Conservation (phyloP, 2,888 invertebrate species). For the Glyphotaelius pellucidus region DNA sequence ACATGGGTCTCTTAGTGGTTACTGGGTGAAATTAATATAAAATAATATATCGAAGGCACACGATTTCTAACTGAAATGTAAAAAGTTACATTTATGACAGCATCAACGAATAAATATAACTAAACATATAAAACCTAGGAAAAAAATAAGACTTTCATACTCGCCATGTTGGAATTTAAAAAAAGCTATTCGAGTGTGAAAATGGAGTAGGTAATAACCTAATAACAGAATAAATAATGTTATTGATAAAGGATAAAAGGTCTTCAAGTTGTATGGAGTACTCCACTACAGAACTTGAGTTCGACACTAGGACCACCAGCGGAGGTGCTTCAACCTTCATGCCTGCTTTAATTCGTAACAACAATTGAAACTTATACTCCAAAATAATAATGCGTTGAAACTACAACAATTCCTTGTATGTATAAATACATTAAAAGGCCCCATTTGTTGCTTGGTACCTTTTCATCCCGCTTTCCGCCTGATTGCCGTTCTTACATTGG, state of each 20-base stretch:
- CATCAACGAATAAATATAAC: too few relatives aligned
- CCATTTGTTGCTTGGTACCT: conserved; percentile 35
- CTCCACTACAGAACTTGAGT: not conserved
- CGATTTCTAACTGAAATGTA: too few relatives aligned
- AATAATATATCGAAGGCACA: too few relatives aligned
- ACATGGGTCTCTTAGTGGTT: too few relatives aligned
- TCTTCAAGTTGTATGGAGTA: conserved; percentile 24
- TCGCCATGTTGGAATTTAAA: too few relatives aligned
- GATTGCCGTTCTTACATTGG: conserved; percentile 20
- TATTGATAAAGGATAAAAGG: not conserved
- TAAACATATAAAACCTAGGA: not conserved
- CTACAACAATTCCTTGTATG: conserved; percentile 44
- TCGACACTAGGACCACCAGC: conserved; percentile 59
- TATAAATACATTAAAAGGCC: conserved; percentile 55
- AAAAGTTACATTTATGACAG: too few relatives aligned
- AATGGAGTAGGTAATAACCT: not conserved
- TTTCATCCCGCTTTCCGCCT: conserved; percentile 55
- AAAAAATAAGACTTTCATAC: not conserved
- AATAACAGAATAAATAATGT: not conserved
- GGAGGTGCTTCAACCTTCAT: conserved; percentile 59
- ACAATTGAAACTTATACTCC: conserved; percentile 63
- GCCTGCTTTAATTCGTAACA: conserved; percentile 65
- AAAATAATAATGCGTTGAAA: conserved; percentile 50
- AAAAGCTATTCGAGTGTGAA: not conserved
- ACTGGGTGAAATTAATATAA: too few relatives aligned